Base-by-base conservation (phyloP, 2,888 invertebrate species). In the Dicycla oo region DNA sequence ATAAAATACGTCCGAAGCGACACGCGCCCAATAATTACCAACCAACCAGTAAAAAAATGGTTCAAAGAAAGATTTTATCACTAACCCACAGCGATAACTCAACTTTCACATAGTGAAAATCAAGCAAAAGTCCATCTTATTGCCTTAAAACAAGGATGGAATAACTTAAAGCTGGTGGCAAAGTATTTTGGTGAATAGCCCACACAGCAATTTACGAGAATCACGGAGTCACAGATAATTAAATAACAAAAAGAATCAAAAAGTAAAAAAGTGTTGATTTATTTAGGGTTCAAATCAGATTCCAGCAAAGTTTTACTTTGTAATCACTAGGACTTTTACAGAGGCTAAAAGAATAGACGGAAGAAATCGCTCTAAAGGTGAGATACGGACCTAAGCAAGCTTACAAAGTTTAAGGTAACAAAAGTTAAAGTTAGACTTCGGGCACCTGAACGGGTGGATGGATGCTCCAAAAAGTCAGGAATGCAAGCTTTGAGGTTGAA, bases 161-260 rank as follows among this genome's bases (percentile, higher is more conserved):
- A 30, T 20, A 15, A n/a, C 13, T 30, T 34, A 40, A 60, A n/a
- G 0, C 18, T 11, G 40, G 0, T 23, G 8, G 11, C 5, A 43
- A 10, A 23, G 6, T 43, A 23, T 45, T 43, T 47, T 69, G 56
- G 58, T 75, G 68, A 54, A 71, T 88, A 85, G 85, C 88, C 87
- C 85, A 87, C 88, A 87, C 90, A 86, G 84, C 89, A 90, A 91
- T 93, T 93, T 91, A 93, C 90, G 89, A 87, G 89, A 90, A 91
- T 91, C 88, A 88, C 79, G 43, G 81, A 91, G 92, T 91, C 92
- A 92, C 91, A 92, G 92, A 92, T 92, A 94, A 94, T 94, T 94
- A 94, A 94, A 93, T 92, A 91, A 93, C 92, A 93, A 93, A 93
- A 94, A 91, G 90, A 88, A 88, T 88, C 76, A 57, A 67, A 79